A percentile compares a stretch with the other conserved stretches of the same genome.
Conservation (phyloP, 1,140 invertebrate genomes). For the Caenorhabditis elegans region WBcel235 BX284605.5:10199501-10200000, state of each 20-base stretch:
- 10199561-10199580: no score
- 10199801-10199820: not conserved
- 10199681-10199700: conserved; percentile 4
- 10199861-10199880: not conserved
- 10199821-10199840: no score
- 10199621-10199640: no score
- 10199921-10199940: no score
- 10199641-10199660: conserved; percentile 13
- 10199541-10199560: no score
- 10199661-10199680: conserved; percentile 30
- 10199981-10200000: not conserved
- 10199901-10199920: no score
- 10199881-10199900: not conserved
- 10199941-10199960: not conserved
- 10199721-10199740: not conserved
- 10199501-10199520: no score
- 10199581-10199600: no score
- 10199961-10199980: not conserved
- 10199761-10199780: not conserved
- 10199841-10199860: not conserved
- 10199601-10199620: no score
- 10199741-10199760: not conserved
- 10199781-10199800: not conserved
- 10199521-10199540: no score
- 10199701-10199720: not conserved